Percentiles rank a stretch among this genome's conserved stretches.
These are phyloP conservation scores for Parnassius apollo DNA, from an alignment of 2,888 invertebrate genomes.

Conservation along the genomic window DNA sequence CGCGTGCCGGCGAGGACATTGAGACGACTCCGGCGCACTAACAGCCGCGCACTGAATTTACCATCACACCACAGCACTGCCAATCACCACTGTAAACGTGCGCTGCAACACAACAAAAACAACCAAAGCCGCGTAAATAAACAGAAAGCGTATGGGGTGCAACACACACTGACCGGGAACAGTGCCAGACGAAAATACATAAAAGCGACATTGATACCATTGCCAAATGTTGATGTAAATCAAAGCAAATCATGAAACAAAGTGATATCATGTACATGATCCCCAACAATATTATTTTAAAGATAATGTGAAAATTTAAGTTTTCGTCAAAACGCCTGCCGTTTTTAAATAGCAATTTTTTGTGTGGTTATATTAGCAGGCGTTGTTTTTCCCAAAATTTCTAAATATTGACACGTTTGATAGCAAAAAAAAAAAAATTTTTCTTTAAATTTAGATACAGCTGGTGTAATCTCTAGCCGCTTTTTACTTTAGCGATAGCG, in stretches of 20 bases:
- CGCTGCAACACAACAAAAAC: conserved; percentile 74
- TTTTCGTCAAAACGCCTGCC: conserved; percentile 8
- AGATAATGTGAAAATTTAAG: no score
- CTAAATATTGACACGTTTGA: no score
- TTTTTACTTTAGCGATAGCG: no score
- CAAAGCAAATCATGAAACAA: not conserved
- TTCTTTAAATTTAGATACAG: no score
- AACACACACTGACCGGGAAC: conserved; percentile 37
- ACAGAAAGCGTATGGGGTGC: conserved; percentile 55
- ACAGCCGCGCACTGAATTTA: conserved; percentile 40
- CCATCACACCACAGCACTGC: conserved; percentile 63
- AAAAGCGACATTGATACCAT: conserved; percentile 19
- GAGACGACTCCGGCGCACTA: conserved; percentile 46
- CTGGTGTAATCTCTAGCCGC: no score
- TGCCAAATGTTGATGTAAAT: conserved; percentile 7
- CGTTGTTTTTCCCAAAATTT: no score
- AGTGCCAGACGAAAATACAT: conserved; percentile 38
- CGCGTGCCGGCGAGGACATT: conserved; percentile 40
- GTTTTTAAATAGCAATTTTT: conserved; percentile 20
- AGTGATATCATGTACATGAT: conserved; percentile 1
- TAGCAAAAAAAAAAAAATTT: no score
- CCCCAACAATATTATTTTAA: not conserved
- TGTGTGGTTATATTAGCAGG: not conserved
- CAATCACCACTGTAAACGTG: conserved; percentile 66
- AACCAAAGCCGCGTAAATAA: conserved; percentile 75